Conservation (phyloP, 2,888 invertebrate genomes). For the Patella caerulea region DNA sequence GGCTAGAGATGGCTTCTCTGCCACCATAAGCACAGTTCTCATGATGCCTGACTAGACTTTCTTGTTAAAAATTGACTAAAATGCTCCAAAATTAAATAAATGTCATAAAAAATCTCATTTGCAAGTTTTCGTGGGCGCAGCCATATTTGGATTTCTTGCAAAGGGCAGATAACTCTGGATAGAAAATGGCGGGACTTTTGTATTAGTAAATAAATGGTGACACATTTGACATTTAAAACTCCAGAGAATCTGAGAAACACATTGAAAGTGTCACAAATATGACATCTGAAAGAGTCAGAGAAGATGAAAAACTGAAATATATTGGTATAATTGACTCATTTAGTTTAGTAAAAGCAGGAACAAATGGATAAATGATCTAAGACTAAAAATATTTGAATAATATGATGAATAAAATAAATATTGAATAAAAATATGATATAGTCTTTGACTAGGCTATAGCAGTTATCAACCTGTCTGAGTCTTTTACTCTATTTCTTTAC, state of each 20-base stretch:
- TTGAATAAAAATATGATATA: too few relatives aligned
- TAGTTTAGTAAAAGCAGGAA: too few relatives aligned
- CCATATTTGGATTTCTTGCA: neutral
- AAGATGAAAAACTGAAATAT: neutral
- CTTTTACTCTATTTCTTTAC: too few relatives aligned
- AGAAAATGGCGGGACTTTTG: neutral
- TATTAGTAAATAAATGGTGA: too few relatives aligned
- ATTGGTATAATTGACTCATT: neutral
- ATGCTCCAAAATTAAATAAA: neutral
- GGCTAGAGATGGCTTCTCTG: slow-evolving; percentile 98
- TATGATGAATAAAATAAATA: too few relatives aligned
- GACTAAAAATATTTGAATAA: too few relatives aligned
- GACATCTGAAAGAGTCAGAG: neutral
- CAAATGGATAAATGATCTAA: too few relatives aligned
- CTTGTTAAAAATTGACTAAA: neutral
- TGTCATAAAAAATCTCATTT: slow-evolving; percentile 9
- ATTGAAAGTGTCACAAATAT: neutral
- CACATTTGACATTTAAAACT: too few relatives aligned
- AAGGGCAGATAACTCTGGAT: neutral
- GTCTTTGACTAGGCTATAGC: too few relatives aligned
- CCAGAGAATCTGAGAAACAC: too few relatives aligned
- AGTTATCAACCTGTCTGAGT: too few relatives aligned
- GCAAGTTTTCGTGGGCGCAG: slow-evolving; percentile 2
- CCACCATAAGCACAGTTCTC: slow-evolving; percentile 87
- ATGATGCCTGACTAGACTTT: slow-evolving; percentile 44